These are phyloP conservation scores for Dreissena polymorpha DNA, from an alignment of 1,140 invertebrate species.

Conservation along the genomic window DNA sequence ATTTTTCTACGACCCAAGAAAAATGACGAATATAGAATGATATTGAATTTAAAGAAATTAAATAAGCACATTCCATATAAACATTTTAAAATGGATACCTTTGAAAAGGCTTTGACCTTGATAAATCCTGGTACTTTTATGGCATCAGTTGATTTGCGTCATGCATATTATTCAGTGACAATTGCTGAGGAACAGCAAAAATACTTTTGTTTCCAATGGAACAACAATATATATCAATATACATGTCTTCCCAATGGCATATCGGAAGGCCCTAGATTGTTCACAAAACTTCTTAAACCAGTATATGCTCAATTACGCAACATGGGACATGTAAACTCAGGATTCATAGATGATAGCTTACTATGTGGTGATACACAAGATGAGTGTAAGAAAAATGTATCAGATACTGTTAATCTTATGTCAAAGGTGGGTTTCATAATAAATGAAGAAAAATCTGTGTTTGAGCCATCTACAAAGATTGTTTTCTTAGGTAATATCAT, in stretches of 20 bases:
- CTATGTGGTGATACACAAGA: too few relatives aligned
- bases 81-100: constrained; percentile 21
- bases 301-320: constrained; percentile 50
- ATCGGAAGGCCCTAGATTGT: constrained; percentile 28
- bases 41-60: constrained; percentile 14
- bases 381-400: too few relatives aligned
- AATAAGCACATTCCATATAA: neutral
- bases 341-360: constrained; percentile 58
- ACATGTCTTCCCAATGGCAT: constrained; percentile 45
- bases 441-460: constrained; percentile 46
- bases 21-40: constrained; percentile 24
- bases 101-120: constrained; percentile 14
- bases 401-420: too few relatives aligned
- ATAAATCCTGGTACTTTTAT: constrained; percentile 18
- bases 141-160: constrained; percentile 39
- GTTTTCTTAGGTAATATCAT: constrained; percentile 44
- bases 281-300: constrained; percentile 54
- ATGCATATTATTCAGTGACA: constrained; percentile 49
- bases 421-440: constrained; percentile 54
- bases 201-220: constrained; percentile 52
- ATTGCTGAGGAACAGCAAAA: constrained; percentile 36
- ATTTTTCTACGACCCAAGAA: constrained; percentile 24
- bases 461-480: constrained; percentile 12
- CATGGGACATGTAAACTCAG: constrained; percentile 38
- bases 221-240: constrained; percentile 49